These are phyloP conservation scores for Bagarius yarrelli DNA, from an alignment of 2,113 vertebrate genomes.

Conservation along the genomic window DNA sequence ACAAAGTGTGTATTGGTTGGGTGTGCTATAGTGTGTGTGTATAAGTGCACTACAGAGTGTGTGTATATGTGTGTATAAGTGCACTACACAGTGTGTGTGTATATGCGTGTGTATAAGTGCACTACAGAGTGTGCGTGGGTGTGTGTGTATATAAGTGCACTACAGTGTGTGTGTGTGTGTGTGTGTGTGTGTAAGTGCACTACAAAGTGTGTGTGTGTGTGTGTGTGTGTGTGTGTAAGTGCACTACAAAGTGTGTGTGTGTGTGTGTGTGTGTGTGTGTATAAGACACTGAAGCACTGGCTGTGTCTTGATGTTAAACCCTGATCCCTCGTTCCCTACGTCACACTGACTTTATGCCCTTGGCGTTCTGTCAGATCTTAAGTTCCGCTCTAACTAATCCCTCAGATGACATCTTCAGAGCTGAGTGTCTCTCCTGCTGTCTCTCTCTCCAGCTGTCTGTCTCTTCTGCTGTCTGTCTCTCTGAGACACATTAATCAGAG, in stretches of 20 bases:
- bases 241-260: background rate
- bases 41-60: background rate
- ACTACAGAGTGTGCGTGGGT: too few relatives aligned
- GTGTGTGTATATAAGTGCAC: too few relatives aligned
- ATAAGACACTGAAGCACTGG: background rate
- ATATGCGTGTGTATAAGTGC: background rate
- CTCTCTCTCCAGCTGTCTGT: constrained; percentile 3
- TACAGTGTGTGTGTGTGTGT: background rate
- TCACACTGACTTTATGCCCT: background rate
- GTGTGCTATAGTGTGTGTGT: too few relatives aligned
- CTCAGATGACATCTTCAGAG: constrained; percentile 39
- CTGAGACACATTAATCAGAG: constrained; percentile 28
- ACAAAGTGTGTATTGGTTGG: too few relatives aligned
- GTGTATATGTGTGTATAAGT: background rate
- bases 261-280: background rate
- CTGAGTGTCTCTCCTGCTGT: constrained; percentile 23
- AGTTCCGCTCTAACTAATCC: constrained; percentile 43
- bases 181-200: too few relatives aligned
- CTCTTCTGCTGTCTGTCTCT: constrained; percentile 17
- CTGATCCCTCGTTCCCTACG: background rate
- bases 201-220: background rate
- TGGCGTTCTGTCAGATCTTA: constrained; percentile 42
- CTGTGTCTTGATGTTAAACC: background rate
- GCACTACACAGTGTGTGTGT: background rate
- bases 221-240: background rate